phyloP scores from a whole-genome alignment of 2,888 invertebrate genomes.

The Diloba caeruleocephala region DNA sequence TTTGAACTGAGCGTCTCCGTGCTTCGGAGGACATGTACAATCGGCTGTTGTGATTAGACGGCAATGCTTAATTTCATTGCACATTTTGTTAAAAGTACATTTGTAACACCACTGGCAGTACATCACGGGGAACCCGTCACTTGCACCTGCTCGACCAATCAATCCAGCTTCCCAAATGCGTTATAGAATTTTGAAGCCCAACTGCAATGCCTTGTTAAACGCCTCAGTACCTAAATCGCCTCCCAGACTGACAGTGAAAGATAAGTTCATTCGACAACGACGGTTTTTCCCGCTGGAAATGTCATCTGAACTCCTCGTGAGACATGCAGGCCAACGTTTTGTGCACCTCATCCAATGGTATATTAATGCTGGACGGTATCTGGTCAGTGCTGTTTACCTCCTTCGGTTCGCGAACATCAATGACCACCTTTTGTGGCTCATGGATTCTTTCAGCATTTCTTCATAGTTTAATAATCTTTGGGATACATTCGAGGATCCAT shows the following conservation, averaged over 20 bases:
- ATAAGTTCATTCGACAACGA: constrained; percentile 76
- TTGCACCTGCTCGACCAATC: constrained; percentile 80
- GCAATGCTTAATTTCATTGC: constrained; percentile 23
- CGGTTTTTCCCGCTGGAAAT: constrained; percentile 77
- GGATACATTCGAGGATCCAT: constrained; percentile 77
- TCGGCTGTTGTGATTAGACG: too few species aligned
- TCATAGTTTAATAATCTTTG: constrained; percentile 80
- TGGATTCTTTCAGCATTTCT: constrained; percentile 77
- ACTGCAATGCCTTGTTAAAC: constrained; percentile 77
- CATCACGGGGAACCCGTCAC: constrained; percentile 26
- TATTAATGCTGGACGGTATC: constrained; percentile 93
- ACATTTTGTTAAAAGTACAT: constrained; percentile 17
- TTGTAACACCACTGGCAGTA: not conserved
- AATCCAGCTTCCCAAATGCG: constrained; percentile 84
- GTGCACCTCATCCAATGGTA: constrained; percentile 87
- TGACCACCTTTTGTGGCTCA: constrained; percentile 87
- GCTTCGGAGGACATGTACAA: too few species aligned
- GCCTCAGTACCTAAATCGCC: constrained; percentile 76
- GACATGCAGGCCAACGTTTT: constrained; percentile 74
- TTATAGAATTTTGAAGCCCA: constrained; percentile 84
- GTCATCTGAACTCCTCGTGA: constrained; percentile 75
- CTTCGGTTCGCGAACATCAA: constrained; percentile 93
- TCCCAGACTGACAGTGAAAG: constrained; percentile 82
- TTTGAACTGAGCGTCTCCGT: too few species aligned
- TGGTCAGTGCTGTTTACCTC: constrained; percentile 92